phyloP scores from a whole-genome alignment of 2,888 invertebrate species.

The Pilophorus perplexus region DNA sequence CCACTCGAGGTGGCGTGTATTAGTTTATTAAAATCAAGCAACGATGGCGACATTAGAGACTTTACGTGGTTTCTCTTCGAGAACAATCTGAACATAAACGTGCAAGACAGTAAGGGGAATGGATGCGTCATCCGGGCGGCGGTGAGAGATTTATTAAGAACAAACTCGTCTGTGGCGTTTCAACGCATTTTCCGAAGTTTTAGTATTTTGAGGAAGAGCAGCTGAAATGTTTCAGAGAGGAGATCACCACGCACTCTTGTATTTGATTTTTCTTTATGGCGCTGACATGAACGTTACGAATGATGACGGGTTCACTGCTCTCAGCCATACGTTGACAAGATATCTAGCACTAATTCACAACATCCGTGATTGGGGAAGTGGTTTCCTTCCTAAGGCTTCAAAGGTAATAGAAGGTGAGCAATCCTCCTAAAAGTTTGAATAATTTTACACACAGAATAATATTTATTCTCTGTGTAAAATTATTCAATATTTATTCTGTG shows the following conservation, averaged over 20 bases:
- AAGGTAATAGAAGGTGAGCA: too few species aligned
- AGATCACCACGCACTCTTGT: constrained; percentile 27
- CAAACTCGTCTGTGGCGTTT: too few species aligned
- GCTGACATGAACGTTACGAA: constrained; percentile 34
- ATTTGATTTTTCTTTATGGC: constrained; percentile 13
- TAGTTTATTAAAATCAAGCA: constrained; percentile 29
- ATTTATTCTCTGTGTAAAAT: too few species aligned
- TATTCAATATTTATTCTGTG: too few species aligned
- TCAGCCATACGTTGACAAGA: constrained; percentile 33
- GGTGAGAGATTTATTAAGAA: constrained; percentile 33
- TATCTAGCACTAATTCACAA: constrained; percentile 33
- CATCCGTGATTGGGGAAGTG: constrained; percentile 30
- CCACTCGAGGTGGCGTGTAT: constrained; percentile 27
- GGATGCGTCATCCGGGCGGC: constrained; percentile 36
- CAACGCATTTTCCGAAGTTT: too few species aligned
- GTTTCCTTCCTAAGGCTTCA: constrained; percentile 20
- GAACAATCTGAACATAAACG: constrained; percentile 33
- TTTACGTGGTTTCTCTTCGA: constrained; percentile 17
- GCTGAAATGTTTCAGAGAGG: too few species aligned
- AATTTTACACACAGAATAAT: too few species aligned
- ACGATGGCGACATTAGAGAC: constrained; percentile 19
- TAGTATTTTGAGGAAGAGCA: too few species aligned
- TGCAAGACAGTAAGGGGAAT: constrained; percentile 42
- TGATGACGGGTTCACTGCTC: constrained; percentile 42
- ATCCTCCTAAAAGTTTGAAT: too few species aligned